Evolutionary conservation across 2,888 invertebrate genomes (phyloP).

Genomic region (Harpalus rubripes): DNA sequence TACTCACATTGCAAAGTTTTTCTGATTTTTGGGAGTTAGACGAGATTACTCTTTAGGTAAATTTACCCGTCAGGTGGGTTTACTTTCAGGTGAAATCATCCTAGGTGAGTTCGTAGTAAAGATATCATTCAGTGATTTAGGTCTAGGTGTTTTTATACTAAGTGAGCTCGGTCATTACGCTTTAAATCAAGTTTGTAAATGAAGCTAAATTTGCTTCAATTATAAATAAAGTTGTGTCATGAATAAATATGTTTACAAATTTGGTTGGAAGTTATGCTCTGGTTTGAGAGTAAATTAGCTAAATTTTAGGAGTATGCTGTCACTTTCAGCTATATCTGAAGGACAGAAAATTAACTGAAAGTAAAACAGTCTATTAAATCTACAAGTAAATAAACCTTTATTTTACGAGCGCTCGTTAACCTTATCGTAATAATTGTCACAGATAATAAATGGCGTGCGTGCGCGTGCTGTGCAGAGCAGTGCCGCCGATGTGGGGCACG

Average conservation of each 20-base stretch:
- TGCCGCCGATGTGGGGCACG: not conserved
- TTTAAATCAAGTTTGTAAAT: not conserved
- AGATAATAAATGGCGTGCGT: slow-evolving; percentile 58
- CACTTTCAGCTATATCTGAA: slow-evolving; percentile 15
- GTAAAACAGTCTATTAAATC: slow-evolving; percentile 55
- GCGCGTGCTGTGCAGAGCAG: slow-evolving; percentile 9
- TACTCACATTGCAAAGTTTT: too few species aligned
- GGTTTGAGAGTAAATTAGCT: not conserved
- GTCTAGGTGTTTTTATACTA: too few species aligned
- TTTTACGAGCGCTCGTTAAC: slow-evolving; percentile 57
- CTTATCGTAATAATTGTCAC: slow-evolving; percentile 62
- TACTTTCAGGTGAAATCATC: too few species aligned
- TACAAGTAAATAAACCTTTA: slow-evolving; percentile 58
- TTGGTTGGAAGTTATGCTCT: not conserved
- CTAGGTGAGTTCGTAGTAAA: too few species aligned
- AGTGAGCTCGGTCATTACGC: not conserved
- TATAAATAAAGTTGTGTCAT: not conserved
- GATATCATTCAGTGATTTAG: too few species aligned
- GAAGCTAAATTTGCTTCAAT: slow-evolving; percentile 1
- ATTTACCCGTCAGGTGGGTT: too few species aligned
- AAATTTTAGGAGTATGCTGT: slow-evolving; percentile 22
- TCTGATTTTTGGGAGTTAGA: too few species aligned
- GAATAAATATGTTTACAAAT: not conserved
- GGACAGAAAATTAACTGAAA: slow-evolving; percentile 46
- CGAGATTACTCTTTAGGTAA: too few species aligned